A percentile compares a stretch with the other conserved stretches of the same genome.
Evolutionary conservation across 2,797 vertebrate species (phyloP).

Genomic region (Geotrypetes seraphini): DNA sequence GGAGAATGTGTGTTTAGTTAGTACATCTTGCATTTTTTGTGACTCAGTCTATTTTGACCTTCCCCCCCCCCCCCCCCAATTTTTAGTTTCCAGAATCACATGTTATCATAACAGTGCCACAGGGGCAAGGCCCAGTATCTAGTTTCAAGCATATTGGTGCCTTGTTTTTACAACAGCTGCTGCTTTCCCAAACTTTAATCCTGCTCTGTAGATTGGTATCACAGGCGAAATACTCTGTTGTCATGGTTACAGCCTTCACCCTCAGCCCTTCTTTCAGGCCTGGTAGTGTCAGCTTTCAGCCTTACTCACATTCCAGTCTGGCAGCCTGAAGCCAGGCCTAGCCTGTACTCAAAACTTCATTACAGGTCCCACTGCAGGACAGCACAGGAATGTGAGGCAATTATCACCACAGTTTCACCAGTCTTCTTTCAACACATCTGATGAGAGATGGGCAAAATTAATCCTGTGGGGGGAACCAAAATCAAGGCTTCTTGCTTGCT

Average conservation of each 20-base stretch:
- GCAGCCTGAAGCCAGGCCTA: constrained; percentile 34
- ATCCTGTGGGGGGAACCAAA: constrained; percentile 43
- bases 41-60: no score
- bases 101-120: constrained; percentile 7
- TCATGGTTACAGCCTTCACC: constrained; percentile 56
- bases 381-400: constrained; percentile 58
- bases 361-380: constrained; percentile 65
- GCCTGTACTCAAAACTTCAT: constrained; percentile 54
- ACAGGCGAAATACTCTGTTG: constrained; percentile 50
- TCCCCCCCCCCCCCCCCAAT: no score
- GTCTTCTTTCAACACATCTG: constrained; percentile 63
- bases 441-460: constrained; percentile 56
- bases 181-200: constrained; percentile 84
- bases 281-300: constrained; percentile 68
- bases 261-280: constrained; percentile 32
- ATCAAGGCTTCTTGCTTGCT: constrained; percentile 42
- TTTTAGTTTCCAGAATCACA: constrained; percentile 23
- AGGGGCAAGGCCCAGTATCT: constrained; percentile 28
- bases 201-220: constrained; percentile 52
- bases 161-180: constrained; percentile 80
- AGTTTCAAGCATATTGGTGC: constrained; percentile 54
- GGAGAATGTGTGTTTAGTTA: no score
- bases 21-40: no score
- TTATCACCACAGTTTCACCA: constrained; percentile 39
- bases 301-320: constrained; percentile 43